Conservation (phyloP, 2,113 vertebrate species). For the Sorex araneus region DNA sequence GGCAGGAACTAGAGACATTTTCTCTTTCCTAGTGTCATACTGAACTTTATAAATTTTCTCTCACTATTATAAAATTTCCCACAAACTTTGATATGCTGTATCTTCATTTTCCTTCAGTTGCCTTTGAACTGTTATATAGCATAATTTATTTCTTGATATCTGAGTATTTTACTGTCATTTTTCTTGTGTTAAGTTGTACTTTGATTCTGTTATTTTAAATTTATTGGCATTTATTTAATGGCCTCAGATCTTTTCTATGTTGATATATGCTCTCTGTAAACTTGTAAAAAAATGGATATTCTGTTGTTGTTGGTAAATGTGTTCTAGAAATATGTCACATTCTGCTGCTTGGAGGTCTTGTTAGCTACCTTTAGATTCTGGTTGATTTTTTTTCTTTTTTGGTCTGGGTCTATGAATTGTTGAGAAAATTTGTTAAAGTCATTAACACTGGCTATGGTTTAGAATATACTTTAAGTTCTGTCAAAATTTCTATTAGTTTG, state of each 20-base stretch:
- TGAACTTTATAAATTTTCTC: no score
- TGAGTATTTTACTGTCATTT: slow-evolving; percentile 4
- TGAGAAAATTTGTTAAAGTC: neutral
- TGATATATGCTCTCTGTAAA: neutral
- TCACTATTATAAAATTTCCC: no score
- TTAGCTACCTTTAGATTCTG: neutral
- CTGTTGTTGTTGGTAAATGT: neutral
- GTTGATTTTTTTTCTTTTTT: neutral
- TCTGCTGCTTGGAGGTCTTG: neutral
- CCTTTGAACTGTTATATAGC: neutral
- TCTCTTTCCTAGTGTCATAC: no score
- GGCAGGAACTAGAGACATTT: no score
- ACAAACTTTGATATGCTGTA: neutral
- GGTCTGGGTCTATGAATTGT: neutral
- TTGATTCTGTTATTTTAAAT: neutral
- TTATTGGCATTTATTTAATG: neutral
- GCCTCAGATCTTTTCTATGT: neutral
- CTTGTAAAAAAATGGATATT: neutral
- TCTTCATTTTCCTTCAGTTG: neutral
- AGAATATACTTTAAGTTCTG: slow-evolving; percentile 6
- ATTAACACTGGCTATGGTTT: neutral
- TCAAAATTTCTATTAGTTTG: neutral
- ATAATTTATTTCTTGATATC: neutral
- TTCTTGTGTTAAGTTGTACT: neutral
- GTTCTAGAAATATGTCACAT: neutral